phyloP scores from a whole-genome alignment of 2,888 invertebrate species.

The Seladonia tumulorum region DNA sequence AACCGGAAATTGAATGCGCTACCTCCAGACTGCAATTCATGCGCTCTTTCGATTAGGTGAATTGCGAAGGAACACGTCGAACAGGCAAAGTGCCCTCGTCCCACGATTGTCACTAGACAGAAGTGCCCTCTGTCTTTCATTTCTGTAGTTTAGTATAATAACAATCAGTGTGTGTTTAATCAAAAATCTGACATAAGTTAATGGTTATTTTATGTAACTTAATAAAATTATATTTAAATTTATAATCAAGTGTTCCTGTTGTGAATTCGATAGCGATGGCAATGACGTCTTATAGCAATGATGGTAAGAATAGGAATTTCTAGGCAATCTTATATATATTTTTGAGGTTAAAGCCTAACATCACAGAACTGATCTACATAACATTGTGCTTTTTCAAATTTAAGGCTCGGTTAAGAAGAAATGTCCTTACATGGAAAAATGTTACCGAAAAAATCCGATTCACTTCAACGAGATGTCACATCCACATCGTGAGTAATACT shows the following conservation, averaged over 20 bases:
- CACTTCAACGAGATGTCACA: slow-evolving; percentile 94
- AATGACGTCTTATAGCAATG: slow-evolving; percentile 1
- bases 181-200: neutral
- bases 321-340: neutral
- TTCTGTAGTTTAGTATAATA: neutral
- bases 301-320: slow-evolving; percentile 32
- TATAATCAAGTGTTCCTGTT: no score
- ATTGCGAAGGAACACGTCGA: no score
- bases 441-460: slow-evolving; percentile 93
- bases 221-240: neutral
- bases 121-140: neutral
- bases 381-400: slow-evolving; percentile 1
- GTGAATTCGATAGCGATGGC: slow-evolving; percentile 1
- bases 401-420: slow-evolving; percentile 81
- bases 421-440: slow-evolving; percentile 91
- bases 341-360: slow-evolving; percentile 25
- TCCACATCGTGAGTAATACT: slow-evolving; percentile 88
- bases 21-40: no score
- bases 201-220: neutral
- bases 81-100: no score
- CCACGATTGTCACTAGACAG: no score
- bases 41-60: no score
- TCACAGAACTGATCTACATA: neutral
- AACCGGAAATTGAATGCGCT: no score
- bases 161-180: neutral